Evolutionary conservation across 2,888 invertebrate genomes (phyloP), one percentile per base, ranked within the genome.

Genomic region (Ligdia adustata): DNA sequence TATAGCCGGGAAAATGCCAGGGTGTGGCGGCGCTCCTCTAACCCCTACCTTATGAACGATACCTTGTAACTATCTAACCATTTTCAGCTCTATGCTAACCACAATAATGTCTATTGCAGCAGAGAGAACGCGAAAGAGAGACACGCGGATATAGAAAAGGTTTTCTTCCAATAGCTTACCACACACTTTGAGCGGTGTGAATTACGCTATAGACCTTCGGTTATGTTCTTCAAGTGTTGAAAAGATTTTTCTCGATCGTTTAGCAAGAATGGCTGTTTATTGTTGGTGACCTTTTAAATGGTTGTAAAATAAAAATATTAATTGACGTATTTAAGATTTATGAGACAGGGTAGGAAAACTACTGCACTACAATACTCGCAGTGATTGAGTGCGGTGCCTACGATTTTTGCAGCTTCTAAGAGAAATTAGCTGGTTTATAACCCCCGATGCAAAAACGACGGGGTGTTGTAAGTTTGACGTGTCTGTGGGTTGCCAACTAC

Each of bases 1-100:
- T 89, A 89, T 86, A 88, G 84, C 75, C 75, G 82, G 79, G 78
- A 81, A 89, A 88, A 87, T 87, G 88, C 76, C 87, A 86, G 79
- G 86, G 88, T 79, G 88, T 80, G 88, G 75, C 72, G 77, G 64
- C 79, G 80, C 81, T 73, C 80, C 77, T 77, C 44, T 43, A 50
- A 59, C 59, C 69, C 72, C 72, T 59, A 31, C 35, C n/a, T 26
- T 31, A 35, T 24, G 61, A 65, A 69, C 66, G 72, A 78, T 75
- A 78, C 69, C 66, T 62, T 57, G 47, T 57, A 48, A 47, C 64
- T 62, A 70, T 72, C 71, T 69, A 72, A 58, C 39, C 26, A 41
- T 61, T 60, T 53, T 62, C 64, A 52, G 58, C 61, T 62, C 52
- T 55, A 62, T 57, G 42, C 22, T 22, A 18, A 1, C 22, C 6